These are phyloP conservation scores for Todiramphus saurophagus DNA, from an alignment of 2,113 vertebrate genomes.

Conservation along the genomic window DNA sequence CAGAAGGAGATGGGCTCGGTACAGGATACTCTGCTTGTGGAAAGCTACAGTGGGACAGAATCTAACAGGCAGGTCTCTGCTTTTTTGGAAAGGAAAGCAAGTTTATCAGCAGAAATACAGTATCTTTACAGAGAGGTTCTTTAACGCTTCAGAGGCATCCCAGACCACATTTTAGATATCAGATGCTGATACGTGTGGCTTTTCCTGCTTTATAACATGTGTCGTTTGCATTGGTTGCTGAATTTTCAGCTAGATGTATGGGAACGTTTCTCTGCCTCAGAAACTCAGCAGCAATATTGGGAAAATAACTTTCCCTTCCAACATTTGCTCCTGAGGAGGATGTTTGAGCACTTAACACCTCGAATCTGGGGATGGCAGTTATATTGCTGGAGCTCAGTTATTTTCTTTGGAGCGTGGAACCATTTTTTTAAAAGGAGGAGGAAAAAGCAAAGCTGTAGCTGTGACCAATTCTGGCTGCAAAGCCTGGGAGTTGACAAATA, in stretches of 20 bases:
- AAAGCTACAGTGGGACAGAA: not conserved
- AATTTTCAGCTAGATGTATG: not conserved
- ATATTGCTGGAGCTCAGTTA: not conserved
- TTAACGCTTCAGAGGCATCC: not conserved
- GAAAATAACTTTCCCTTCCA: not conserved
- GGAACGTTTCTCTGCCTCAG: not conserved
- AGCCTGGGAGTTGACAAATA: not conserved
- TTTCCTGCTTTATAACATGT: not conserved
- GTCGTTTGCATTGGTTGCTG: not conserved
- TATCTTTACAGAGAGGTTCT: not conserved
- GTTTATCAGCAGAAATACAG: not conserved
- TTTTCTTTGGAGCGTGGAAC: not conserved
- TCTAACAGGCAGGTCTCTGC: not conserved
- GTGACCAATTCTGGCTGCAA: not conserved
- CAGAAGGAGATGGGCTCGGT: not conserved
- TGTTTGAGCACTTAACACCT: not conserved
- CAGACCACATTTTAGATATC: not conserved
- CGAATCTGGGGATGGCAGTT: not conserved
- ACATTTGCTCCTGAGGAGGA: not conserved
- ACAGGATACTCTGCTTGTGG: not conserved
- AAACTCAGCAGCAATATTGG: not conserved
- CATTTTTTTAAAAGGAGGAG: not conserved
- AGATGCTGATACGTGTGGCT: not conserved
- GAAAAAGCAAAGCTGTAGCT: not conserved
- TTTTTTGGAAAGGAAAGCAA: not conserved